phyloP scores from a whole-genome alignment of 2,113 vertebrate genomes.

The Dicrurus megarhynchus region DNA sequence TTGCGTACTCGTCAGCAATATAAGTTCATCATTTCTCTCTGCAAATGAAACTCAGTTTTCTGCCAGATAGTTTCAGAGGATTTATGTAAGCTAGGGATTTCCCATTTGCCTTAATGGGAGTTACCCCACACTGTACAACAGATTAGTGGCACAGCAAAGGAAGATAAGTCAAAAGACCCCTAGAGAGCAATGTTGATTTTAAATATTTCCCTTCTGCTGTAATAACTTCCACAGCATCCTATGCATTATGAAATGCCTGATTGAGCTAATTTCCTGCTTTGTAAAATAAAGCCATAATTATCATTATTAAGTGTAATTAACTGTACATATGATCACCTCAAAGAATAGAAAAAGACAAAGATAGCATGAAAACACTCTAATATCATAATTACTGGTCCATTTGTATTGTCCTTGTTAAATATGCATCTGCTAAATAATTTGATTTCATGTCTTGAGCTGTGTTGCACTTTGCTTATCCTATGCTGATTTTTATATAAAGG shows the following conservation, averaged over 20 bases:
- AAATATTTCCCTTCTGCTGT: slow-evolving; percentile 29
- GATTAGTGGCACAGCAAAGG: background rate
- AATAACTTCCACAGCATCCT: background rate
- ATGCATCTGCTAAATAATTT: background rate
- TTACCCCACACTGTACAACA: background rate
- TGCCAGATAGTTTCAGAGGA: background rate
- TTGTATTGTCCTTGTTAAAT: slow-evolving; percentile 16
- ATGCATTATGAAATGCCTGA: slow-evolving; percentile 19
- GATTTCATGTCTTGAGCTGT: background rate
- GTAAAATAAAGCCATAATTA: slow-evolving; percentile 36
- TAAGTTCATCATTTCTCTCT: background rate
- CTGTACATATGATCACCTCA: background rate
- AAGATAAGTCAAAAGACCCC: slow-evolving; percentile 18
- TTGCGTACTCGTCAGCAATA: background rate
- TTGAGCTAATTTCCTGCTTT: slow-evolving; percentile 15
- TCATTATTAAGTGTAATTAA: slow-evolving; percentile 51
- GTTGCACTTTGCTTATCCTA: background rate
- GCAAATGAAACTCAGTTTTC: background rate
- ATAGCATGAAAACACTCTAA: background rate
- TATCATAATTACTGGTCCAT: background rate
- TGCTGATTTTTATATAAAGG: background rate
- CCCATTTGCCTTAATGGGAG: background rate
- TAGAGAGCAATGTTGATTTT: slow-evolving; percentile 34
- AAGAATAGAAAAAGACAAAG: slow-evolving; percentile 1
- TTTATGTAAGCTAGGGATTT: background rate